Conservation (phyloP, 2,113 vertebrate species). For the Mobula birostris region DNA sequence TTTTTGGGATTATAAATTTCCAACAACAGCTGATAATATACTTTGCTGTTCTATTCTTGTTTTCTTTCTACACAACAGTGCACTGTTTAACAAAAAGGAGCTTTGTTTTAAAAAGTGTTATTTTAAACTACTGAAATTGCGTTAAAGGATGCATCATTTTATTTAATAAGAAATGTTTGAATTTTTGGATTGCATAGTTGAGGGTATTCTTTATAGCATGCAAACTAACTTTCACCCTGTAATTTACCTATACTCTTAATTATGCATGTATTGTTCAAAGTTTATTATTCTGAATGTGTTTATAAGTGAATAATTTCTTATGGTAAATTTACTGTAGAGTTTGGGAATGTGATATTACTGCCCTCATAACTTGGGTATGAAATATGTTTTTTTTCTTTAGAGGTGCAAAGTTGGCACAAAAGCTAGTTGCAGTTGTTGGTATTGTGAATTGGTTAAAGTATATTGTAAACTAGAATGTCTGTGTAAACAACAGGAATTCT, state of each 20-base stretch:
- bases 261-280: not conserved
- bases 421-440: not conserved
- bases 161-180: not conserved
- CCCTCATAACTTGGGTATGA: not conserved
- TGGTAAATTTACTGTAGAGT: not conserved
- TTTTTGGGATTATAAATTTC: not conserved
- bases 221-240: not conserved
- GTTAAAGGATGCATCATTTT: not conserved
- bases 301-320: not conserved
- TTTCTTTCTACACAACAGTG: not conserved
- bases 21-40: not conserved
- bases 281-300: not conserved
- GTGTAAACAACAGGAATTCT: too few relatives aligned
- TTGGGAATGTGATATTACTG: not conserved
- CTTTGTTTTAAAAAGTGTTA: not conserved
- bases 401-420: not conserved
- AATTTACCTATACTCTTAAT: not conserved
- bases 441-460: not conserved
- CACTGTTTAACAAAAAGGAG: not conserved
- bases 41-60: not conserved
- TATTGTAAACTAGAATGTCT: not conserved
- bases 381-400: not conserved
- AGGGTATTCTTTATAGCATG: not conserved
- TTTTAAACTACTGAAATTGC: not conserved
- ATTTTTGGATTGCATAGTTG: not conserved